phyloP scores from a whole-genome alignment of 1,140 invertebrate genomes.

The Neodiprion lecontei region DNA sequence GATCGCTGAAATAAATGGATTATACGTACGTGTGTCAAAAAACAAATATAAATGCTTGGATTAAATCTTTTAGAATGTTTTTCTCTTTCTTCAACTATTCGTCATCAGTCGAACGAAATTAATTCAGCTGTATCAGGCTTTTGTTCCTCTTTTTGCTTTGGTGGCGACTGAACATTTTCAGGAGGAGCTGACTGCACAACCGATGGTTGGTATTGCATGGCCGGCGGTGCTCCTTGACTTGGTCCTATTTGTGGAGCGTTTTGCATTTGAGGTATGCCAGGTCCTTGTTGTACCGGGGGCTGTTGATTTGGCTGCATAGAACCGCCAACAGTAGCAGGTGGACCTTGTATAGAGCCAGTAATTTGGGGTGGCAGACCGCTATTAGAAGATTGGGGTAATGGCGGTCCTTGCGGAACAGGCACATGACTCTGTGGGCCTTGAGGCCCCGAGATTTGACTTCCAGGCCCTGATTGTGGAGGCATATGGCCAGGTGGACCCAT shows the following conservation, averaged over 20 bases:
- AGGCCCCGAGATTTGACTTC: constrained; percentile 22
- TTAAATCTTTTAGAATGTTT: background rate
- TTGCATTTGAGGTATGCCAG: constrained; percentile 28
- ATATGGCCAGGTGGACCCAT: constrained; percentile 24
- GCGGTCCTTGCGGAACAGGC: constrained; percentile 12
- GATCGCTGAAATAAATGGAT: background rate
- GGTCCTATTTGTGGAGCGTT: constrained; percentile 26
- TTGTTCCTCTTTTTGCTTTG: constrained; percentile 33
- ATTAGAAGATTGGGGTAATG: background rate
- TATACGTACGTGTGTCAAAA: background rate
- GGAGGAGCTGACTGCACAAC: constrained; percentile 16
- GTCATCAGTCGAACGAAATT: constrained; percentile 54
- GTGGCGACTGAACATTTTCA: constrained; percentile 24
- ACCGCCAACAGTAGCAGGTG: constrained; percentile 12
- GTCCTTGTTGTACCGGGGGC: constrained; percentile 13
- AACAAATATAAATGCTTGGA: background rate
- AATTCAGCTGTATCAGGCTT: constrained; percentile 54
- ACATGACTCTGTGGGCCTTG: constrained; percentile 33
- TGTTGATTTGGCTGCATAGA: constrained; percentile 24
- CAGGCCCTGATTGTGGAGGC: constrained; percentile 17
- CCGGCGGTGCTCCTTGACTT: constrained; percentile 25
- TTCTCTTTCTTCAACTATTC: background rate
- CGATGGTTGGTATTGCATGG: constrained; percentile 30
- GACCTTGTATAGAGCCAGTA: constrained; percentile 17
- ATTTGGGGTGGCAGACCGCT: constrained; percentile 12